Conservation (phyloP, 2,113 vertebrate species). For the Ochotona princeps region DNA sequence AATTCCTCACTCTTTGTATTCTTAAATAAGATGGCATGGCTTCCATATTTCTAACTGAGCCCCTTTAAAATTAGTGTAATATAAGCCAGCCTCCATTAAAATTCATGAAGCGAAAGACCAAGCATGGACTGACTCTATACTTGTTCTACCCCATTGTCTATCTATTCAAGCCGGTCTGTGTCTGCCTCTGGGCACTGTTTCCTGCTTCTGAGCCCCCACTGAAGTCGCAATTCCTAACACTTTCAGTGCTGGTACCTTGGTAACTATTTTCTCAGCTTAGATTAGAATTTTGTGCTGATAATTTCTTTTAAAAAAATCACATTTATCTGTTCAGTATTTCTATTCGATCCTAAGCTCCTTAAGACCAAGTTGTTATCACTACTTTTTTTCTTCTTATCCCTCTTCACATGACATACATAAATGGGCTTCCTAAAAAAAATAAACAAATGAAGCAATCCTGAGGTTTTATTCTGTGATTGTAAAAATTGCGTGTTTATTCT, state of each 20-base stretch:
- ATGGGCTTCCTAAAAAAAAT: neutral
- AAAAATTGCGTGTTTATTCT: constrained; percentile 45
- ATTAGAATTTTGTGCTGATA: neutral
- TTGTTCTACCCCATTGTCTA: neutral
- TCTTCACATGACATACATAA: neutral
- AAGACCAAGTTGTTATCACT: neutral
- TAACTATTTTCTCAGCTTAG: neutral
- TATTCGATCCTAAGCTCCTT: neutral
- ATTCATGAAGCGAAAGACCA: neutral
- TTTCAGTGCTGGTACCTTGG: neutral
- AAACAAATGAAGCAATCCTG: neutral
- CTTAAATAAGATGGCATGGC: neutral
- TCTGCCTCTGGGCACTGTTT: neutral
- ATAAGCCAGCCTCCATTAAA: neutral
- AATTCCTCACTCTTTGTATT: neutral
- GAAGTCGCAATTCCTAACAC: neutral
- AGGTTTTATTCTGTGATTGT: constrained; percentile 17
- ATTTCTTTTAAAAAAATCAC: neutral
- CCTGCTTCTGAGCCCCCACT: neutral
- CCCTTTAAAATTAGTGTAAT: neutral
- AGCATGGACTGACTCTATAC: neutral
- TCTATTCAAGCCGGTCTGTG: neutral
- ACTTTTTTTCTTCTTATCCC: neutral
- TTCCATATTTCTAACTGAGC: constrained; percentile 1
- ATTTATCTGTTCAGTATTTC: neutral